Percentiles rank a stretch among this genome's conserved stretches.
phyloP scores from a whole-genome alignment of 2,113 vertebrate genomes.

The Siniperca knerii region DNA sequence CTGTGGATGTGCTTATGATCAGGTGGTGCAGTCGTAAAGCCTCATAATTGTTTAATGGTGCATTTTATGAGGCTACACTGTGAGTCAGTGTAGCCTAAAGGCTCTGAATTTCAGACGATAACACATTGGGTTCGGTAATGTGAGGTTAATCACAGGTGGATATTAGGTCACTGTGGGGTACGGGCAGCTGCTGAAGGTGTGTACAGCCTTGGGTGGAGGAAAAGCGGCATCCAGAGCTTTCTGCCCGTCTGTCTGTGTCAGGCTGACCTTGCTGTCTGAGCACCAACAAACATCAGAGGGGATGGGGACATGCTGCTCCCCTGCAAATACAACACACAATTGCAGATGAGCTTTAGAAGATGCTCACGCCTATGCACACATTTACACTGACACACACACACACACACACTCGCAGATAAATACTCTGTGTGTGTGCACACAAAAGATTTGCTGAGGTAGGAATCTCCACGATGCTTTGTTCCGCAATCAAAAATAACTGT shows the following conservation, averaged over 20 bases:
- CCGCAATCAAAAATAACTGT: slow-evolving; percentile 71
- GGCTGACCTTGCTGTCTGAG: slow-evolving; percentile 55
- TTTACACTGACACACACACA: neutral
- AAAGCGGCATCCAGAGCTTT: slow-evolving; percentile 37
- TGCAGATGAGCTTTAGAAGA: slow-evolving; percentile 11
- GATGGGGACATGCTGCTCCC: slow-evolving; percentile 52
- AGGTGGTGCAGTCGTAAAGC: slow-evolving; percentile 67
- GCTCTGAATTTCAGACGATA: slow-evolving; percentile 71
- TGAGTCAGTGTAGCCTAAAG: slow-evolving; percentile 73
- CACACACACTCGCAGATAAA: neutral
- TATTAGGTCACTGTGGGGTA: slow-evolving; percentile 64
- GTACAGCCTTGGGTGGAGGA: slow-evolving; percentile 41
- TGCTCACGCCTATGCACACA: neutral
- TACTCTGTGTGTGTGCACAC: slow-evolving; percentile 8
- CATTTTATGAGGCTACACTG: slow-evolving; percentile 79
- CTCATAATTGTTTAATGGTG: slow-evolving; percentile 83
- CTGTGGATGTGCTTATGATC: slow-evolving; percentile 52
- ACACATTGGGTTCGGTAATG: slow-evolving; percentile 61
- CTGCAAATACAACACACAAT: slow-evolving; percentile 22
- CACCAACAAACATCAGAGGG: slow-evolving; percentile 37
- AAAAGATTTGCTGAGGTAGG: slow-evolving; percentile 57
- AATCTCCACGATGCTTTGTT: slow-evolving; percentile 50
- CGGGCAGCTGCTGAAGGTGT: slow-evolving; percentile 56
- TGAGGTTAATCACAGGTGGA: slow-evolving; percentile 80
- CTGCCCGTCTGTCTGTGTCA: slow-evolving; percentile 47